phyloP scores from a whole-genome alignment of 2,888 invertebrate species.

The Nomada flava region DNA sequence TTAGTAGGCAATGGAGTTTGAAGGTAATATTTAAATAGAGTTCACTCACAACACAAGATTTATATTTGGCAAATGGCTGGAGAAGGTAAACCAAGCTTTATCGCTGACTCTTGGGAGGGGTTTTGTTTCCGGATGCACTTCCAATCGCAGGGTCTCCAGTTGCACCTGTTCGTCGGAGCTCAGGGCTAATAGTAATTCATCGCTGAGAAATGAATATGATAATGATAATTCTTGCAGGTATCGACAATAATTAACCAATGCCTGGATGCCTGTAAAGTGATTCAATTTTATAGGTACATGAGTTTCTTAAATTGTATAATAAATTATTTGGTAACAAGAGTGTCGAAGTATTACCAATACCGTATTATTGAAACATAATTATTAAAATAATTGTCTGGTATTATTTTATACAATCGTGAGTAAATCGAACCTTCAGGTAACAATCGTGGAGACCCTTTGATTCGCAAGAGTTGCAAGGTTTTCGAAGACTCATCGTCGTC shows the following conservation, averaged over 20 bases:
- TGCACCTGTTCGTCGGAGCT: slow-evolving; percentile 72
- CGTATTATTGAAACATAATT: neutral
- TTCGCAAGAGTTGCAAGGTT: slow-evolving; percentile 74
- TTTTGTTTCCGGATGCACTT: slow-evolving; percentile 78
- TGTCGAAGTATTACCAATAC: neutral
- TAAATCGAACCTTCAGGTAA: slow-evolving; percentile 75
- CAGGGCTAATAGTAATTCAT: slow-evolving; percentile 79
- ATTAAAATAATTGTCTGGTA: too few relatives aligned
- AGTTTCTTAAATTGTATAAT: neutral
- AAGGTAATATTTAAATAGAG: neutral
- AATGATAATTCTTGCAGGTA: slow-evolving; percentile 80
- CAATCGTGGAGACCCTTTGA: slow-evolving; percentile 74
- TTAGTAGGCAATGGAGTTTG: neutral
- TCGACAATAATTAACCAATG: slow-evolving; percentile 74
- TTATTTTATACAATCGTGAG: neutral
- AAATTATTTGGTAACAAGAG: neutral
- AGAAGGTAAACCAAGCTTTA: slow-evolving; percentile 77
- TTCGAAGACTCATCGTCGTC: slow-evolving; percentile 56
- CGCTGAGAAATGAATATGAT: slow-evolving; percentile 80
- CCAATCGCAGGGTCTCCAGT: slow-evolving; percentile 78
- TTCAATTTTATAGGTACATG: neutral
- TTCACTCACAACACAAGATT: slow-evolving; percentile 80
- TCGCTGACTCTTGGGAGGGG: slow-evolving; percentile 73
- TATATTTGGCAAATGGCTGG: slow-evolving; percentile 76
- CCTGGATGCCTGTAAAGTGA: slow-evolving; percentile 74